Evolutionary conservation across 2,888 invertebrate species (phyloP).

Genomic region (Chydorus sphaericus): DNA sequence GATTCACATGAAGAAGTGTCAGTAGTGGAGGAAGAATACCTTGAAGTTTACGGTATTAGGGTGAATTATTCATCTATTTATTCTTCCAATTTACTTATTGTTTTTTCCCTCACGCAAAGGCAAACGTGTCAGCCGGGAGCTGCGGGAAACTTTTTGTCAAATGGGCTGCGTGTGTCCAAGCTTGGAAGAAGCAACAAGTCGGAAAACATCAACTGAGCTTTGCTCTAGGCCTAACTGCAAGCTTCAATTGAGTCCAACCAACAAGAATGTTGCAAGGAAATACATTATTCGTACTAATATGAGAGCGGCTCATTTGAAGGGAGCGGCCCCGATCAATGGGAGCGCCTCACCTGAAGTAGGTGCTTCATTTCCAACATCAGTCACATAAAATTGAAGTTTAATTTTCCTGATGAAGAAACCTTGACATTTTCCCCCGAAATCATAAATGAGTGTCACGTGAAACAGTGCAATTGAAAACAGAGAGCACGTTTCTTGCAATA

Average conservation of each 20-base stretch:
- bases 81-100: neutral
- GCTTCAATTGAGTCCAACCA: constrained; percentile 32
- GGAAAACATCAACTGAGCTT: constrained; percentile 33
- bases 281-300: neutral
- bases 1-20: neutral
- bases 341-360: neutral
- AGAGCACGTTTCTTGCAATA: too few relatives aligned
- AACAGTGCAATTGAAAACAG: too few relatives aligned
- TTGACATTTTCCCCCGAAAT: too few relatives aligned
- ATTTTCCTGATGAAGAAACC: too few relatives aligned
- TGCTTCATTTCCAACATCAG: neutral
- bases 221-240: constrained; percentile 46
- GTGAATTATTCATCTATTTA: neutral
- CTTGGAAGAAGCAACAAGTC: constrained; percentile 17
- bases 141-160: constrained; percentile 42
- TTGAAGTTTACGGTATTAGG: neutral
- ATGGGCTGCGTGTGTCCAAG: constrained; percentile 53
- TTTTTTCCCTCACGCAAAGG: neutral
- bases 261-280: neutral
- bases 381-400: too few relatives aligned
- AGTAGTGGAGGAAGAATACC: neutral
- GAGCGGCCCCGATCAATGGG: neutral
- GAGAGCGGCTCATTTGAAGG: neutral
- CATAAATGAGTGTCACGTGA: too few relatives aligned
- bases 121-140: neutral